Evolutionary conservation across 2,888 invertebrate species (phyloP).

Genomic region (Petrophora chlorosata): DNA sequence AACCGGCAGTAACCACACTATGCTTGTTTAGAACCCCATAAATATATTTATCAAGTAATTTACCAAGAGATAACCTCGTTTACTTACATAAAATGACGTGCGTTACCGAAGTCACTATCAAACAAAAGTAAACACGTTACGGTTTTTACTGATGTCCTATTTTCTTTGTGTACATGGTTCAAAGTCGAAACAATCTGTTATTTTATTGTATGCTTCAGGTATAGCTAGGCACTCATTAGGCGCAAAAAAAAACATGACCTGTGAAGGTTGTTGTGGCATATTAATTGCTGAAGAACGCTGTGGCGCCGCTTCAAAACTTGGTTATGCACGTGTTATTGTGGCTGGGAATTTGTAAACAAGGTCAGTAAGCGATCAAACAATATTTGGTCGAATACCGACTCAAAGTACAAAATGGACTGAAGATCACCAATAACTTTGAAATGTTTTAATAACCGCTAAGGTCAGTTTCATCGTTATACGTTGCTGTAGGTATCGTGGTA

Average conservation of each 20-base stretch:
- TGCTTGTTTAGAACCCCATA: constrained; percentile 18
- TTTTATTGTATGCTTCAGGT: constrained; percentile 13
- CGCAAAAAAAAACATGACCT: constrained; percentile 20
- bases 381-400: too few relatives aligned
- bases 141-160: constrained; percentile 24
- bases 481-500: too few relatives aligned
- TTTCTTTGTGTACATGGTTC: constrained; percentile 20
- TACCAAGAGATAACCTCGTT: constrained; percentile 42
- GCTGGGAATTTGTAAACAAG: constrained; percentile 2
- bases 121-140: constrained; percentile 33
- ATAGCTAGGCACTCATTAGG: constrained; percentile 14
- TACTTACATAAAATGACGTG: constrained; percentile 39
- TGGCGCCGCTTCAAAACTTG: constrained; percentile 13
- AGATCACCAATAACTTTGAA: neutral
- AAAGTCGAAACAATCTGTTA: constrained; percentile 28
- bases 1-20: neutral
- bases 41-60: constrained; percentile 31
- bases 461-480: constrained; percentile 7
- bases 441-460: neutral
- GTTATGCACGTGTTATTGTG: constrained; percentile 4
- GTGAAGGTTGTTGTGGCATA: constrained; percentile 17
- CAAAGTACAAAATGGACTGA: neutral
- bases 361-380: neutral
- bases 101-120: constrained; percentile 32
- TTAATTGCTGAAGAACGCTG: constrained; percentile 14